Evolutionary conservation across 2,888 invertebrate species (phyloP).

Genomic region (Scrobipalpa costella): DNA sequence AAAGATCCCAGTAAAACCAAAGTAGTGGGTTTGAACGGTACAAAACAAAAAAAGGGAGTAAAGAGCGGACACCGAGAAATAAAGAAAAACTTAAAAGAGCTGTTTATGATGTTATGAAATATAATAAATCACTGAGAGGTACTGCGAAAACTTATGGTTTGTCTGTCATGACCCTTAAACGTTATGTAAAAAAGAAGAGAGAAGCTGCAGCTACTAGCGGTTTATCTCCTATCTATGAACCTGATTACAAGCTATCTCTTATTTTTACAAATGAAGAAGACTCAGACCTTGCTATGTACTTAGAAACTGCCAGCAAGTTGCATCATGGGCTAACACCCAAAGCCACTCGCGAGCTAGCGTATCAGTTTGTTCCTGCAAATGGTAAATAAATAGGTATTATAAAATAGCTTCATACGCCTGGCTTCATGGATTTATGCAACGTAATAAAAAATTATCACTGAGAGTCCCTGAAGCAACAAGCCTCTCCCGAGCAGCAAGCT

Average conservation of each 20-base stretch:
- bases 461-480: background rate
- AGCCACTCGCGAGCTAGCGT: background rate
- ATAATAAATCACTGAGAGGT: no score
- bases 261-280: background rate
- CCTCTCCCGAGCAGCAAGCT: no score
- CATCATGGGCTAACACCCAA: background rate
- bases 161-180: background rate
- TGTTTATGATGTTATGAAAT: no score
- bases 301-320: background rate
- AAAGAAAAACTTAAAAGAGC: no score
- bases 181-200: background rate
- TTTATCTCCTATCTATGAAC: background rate
- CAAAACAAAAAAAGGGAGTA: no score
- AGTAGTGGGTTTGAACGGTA: conserved; percentile 33
- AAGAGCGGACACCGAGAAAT: no score
- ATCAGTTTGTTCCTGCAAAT: background rate
- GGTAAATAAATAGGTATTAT: background rate
- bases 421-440: background rate
- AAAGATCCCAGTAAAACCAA: conserved; percentile 38
- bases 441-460: background rate
- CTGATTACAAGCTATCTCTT: background rate
- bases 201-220: background rate
- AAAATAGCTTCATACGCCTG: background rate
- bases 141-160: background rate
- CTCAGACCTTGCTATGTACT: background rate